These are phyloP conservation scores for Heliconius hewitsoni DNA, from an alignment of 1,140 invertebrate genomes.

Conservation along the genomic window DNA sequence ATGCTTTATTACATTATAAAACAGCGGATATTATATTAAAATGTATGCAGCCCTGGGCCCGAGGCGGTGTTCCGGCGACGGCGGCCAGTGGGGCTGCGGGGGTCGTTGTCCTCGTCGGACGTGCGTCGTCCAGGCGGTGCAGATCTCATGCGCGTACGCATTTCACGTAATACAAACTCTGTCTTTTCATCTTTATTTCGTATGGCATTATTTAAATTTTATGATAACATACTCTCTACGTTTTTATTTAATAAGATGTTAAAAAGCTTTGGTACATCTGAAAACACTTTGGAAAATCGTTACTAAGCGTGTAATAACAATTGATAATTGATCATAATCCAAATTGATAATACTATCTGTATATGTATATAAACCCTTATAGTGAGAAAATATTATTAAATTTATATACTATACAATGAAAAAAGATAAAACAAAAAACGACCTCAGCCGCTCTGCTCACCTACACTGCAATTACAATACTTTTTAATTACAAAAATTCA, in stretches of 20 bases:
- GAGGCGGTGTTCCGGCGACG: background rate
- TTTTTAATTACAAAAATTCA: too few relatives aligned
- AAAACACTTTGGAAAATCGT: too few relatives aligned
- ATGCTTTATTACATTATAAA: background rate
- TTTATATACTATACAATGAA: too few relatives aligned
- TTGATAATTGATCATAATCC: too few relatives aligned
- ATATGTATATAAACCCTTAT: too few relatives aligned
- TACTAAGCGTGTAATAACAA: too few relatives aligned
- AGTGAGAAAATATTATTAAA: too few relatives aligned
- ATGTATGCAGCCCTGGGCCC: background rate
- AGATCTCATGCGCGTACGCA: background rate
- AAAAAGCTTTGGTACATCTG: too few relatives aligned
- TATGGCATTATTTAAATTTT: background rate
- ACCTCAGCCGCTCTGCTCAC: too few relatives aligned
- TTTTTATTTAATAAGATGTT: background rate
- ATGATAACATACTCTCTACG: background rate
- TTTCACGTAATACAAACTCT: background rate
- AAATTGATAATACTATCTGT: too few relatives aligned
- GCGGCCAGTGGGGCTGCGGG: background rate
- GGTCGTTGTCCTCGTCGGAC: background rate
- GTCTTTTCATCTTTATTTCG: background rate
- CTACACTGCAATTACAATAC: too few relatives aligned
- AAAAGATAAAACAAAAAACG: too few relatives aligned
- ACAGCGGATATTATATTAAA: background rate
- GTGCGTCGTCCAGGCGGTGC: background rate